Base-by-base conservation (phyloP, 2,797 vertebrate genomes). In the Pteropus rufus region DNA sequence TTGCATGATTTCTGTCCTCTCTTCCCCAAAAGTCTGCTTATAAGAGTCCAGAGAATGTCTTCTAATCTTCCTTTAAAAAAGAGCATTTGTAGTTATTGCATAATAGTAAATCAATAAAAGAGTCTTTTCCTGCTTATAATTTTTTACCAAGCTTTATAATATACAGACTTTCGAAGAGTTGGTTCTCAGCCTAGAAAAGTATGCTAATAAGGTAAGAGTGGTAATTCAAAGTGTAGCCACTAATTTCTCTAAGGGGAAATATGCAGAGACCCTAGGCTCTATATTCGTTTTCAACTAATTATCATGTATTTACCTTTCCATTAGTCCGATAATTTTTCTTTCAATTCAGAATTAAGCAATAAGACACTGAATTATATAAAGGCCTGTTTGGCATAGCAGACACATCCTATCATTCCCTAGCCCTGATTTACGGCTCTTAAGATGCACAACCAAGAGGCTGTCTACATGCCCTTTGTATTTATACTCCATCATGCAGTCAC, bases 321-420 rank as follows among this genome's bases (percentile, higher is more conserved):
- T 97, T 97, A 97, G 94, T 90, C 41, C 80, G 94, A 85, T 97
- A 96, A 93, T 97, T 97, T 97, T 96, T 96, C 96, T 96, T 96
- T 97, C 93, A 93, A 49, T 62, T 93, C n/a, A 41, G 85, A 97
- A 92, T 97, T 91, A 98, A 97, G 92, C 96, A 97, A 94, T 0
- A 52, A 89, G 97, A 95, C 54, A 92, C 11, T 70, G 96, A 96
- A 95, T 97, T 97, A 93, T 58, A 97, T 10, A 96, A 98, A 97
- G 97, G 31, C 26, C 76, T 88, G 26, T 86, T 98, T 97, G 95
- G 95, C 85, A 95, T 31, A 96, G 31, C 56, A 89, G 85, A 97
- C 56, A 93, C 23, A 85, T 69, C 97, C 84, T 58, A 54, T 96
- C 77, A 85, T 23, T 70, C 72, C 34, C 64, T 11, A 90, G 19